Evolutionary conservation across 2,888 invertebrate genomes (phyloP).

Genomic region (Scaptomyza parva): DNA sequence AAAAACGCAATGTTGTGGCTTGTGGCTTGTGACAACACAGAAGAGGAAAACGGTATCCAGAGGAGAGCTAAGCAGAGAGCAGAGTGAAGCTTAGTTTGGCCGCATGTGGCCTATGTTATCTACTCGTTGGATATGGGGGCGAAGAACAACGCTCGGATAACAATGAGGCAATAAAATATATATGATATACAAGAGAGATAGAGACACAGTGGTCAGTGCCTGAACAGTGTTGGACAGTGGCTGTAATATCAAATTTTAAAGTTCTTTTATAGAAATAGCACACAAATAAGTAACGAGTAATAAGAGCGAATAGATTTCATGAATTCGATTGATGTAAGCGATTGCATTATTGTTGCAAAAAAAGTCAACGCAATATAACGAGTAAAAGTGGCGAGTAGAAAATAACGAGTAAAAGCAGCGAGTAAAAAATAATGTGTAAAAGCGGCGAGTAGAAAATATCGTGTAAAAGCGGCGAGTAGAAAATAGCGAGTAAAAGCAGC

Average conservation of each 20-base stretch:
- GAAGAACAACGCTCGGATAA: conserved; percentile 10
- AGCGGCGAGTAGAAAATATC: neutral
- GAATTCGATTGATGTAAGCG: too few relatives aligned
- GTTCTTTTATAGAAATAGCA: too few relatives aligned
- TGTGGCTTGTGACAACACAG: too few relatives aligned
- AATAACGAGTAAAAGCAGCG: neutral
- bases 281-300: too few relatives aligned
- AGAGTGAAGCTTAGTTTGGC: neutral
- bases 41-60: too few relatives aligned
- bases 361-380: too few relatives aligned
- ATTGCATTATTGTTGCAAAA: too few relatives aligned
- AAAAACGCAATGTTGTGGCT: neutral
- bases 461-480: too few relatives aligned
- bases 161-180: conserved; percentile 35
- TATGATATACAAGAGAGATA: neutral
- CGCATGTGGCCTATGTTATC: conserved; percentile 12
- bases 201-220: conserved; percentile 12
- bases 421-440: neutral
- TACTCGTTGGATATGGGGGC: conserved; percentile 11
- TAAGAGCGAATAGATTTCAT: too few relatives aligned
- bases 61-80: neutral
- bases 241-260: too few relatives aligned
- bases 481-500: neutral
- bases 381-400: too few relatives aligned
- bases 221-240: conserved; percentile 10